Base-by-base conservation (phyloP, 2,888 invertebrate species). In the Itoplectis maculator region DNA sequence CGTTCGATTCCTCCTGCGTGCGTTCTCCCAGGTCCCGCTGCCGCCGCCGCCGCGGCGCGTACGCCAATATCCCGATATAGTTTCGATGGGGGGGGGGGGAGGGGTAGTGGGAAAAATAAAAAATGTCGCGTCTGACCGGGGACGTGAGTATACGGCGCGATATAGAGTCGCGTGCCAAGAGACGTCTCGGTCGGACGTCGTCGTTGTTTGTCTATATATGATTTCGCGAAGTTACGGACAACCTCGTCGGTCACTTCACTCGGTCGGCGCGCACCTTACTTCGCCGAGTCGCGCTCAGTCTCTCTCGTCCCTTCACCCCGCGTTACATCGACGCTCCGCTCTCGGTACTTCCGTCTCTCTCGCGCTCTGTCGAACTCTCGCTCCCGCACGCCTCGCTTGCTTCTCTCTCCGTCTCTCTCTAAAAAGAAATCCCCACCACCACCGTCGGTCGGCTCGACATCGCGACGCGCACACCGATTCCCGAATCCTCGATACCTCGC, bases 201-300 rank as follows among this genome's bases (percentile, higher is more conserved):
- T 29, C 29, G 29, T 29, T 5, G 29, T 29, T 29, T 5, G 29
- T 29, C 29, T 2, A 29, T 5, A 5, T 29, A 29, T n/a, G n/a
- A n/a, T n/a, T 85, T 86, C 81, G 81, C 85, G 72, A 78, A 86
- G 81, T 88, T 85, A 79, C 88, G 59, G n/a, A 47, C n/a, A 69
- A 66, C 73, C 75, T 74, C 65, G 65, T 85, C 79, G 87, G 85
- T 86, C 86, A 87, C 88, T 90, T 90, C 84, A 86, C 88, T 88
- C 86, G 79, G 85, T 86, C 84, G n/a, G n/a, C n/a, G n/a, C n/a
- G 85, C 84, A 84, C 85, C 83, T 85, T 84, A 82, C 85, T 84
- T 85, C 82, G 82, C 79, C 45, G 76, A 54, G 51, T 42, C 51
- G 61, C 66, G 72, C 72, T 84, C 72, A 59, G 70, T 37, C 82